Conservation (phyloP, 2,113 vertebrate species). For the Cyprinodon tularosa region DNA sequence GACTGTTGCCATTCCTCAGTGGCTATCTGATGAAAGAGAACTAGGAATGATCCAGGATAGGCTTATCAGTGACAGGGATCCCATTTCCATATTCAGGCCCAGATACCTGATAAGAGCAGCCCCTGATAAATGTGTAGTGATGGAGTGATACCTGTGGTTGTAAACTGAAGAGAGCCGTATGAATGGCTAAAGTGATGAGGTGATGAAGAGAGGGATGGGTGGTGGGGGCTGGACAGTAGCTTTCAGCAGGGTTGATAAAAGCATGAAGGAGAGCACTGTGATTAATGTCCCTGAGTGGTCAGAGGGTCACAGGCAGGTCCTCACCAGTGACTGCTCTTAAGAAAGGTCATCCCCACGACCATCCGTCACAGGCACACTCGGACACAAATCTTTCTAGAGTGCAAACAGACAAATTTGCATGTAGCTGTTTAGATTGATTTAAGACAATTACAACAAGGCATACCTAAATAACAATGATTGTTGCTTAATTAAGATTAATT, state of each 20-base stretch:
- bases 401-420: not conserved
- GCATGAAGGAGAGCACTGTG: slow-evolving; percentile 82
- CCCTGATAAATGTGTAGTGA: slow-evolving; percentile 96
- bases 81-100: slow-evolving; percentile 98
- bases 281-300: slow-evolving; percentile 97
- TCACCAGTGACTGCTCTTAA: slow-evolving; percentile 85
- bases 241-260: slow-evolving; percentile 87
- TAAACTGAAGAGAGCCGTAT: slow-evolving; percentile 71
- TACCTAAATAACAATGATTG: not conserved
- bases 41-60: slow-evolving; percentile 88
- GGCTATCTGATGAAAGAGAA: slow-evolving; percentile 88
- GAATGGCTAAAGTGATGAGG: slow-evolving; percentile 65
- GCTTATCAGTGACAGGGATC: slow-evolving; percentile 94
- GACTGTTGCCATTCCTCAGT: slow-evolving; percentile 76
- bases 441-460: slow-evolving; percentile 3
- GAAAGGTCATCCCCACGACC: slow-evolving; percentile 85
- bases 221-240: slow-evolving; percentile 85
- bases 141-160: slow-evolving; percentile 93
- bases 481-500: slow-evolving; percentile 3
- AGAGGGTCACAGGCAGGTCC: slow-evolving; percentile 85
- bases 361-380: slow-evolving; percentile 82
- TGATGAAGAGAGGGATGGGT: slow-evolving; percentile 49
- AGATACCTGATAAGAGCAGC: slow-evolving; percentile 88
- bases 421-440: not conserved
- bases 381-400: slow-evolving; percentile 25